phyloP scores from a whole-genome alignment of 92 coral and sea anemone genomes.

The Bergia puertoricense region DNA sequence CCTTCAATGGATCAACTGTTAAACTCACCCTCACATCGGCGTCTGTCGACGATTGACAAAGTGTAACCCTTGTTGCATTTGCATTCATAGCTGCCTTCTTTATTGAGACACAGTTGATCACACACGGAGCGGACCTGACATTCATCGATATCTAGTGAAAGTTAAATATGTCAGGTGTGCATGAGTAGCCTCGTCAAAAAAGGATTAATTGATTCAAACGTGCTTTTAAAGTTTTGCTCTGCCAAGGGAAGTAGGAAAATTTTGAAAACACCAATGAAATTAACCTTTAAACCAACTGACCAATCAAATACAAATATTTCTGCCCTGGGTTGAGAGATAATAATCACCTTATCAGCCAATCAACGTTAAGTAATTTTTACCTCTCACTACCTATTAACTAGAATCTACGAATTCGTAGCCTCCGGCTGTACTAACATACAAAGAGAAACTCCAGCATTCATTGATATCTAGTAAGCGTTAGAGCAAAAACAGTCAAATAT shows the following conservation, averaged over 20 bases:
- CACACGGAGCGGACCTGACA: not conserved
- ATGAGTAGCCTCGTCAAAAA: not conserved
- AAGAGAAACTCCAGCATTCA: too few relatives aligned
- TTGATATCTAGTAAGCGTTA: too few relatives aligned
- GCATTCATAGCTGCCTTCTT: slow-evolving; percentile 14
- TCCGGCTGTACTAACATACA: too few relatives aligned
- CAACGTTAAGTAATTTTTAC: too few relatives aligned
- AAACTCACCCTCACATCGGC: slow-evolving; percentile 19
- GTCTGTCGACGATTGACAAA: not conserved
- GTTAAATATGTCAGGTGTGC: not conserved
- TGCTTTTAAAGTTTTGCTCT: not conserved
- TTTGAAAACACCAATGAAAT: not conserved
- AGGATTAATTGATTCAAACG: too few relatives aligned
- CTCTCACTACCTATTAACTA: too few relatives aligned
- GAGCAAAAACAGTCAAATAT: too few relatives aligned
- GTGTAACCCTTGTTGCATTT: slow-evolving; percentile 8
- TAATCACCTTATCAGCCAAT: too few relatives aligned
- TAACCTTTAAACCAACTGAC: not conserved
- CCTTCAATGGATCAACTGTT: too few relatives aligned
- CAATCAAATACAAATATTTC: too few relatives aligned
- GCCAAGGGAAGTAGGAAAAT: not conserved
- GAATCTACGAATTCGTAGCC: too few relatives aligned
- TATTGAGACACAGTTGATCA: slow-evolving; percentile 16
- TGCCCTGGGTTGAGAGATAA: too few relatives aligned
- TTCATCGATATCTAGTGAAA: slow-evolving; percentile 25